Percentiles rank a stretch among this genome's conserved stretches.
Evolutionary conservation across 2,113 vertebrate genomes (phyloP).

Genomic region (Pygoscelis antarcticus): DNA sequence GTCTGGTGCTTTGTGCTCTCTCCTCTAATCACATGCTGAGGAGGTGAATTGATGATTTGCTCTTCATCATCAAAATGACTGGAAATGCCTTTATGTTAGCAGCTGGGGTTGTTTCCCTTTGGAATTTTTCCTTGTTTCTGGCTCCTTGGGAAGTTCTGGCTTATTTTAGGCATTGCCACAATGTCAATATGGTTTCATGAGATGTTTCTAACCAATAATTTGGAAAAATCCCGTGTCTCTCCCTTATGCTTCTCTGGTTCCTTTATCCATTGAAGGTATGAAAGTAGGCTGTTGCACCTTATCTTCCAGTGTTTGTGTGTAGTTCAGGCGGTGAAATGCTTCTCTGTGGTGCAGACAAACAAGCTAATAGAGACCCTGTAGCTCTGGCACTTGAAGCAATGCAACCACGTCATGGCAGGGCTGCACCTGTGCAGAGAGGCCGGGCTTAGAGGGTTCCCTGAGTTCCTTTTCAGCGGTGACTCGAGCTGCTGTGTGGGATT

Average conservation of each 20-base stretch:
- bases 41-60: neutral
- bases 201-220: neutral
- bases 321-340: neutral
- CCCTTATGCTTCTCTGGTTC: neutral
- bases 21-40: neutral
- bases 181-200: neutral
- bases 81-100: neutral
- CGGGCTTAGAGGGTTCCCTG: neutral
- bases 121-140: neutral
- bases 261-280: neutral
- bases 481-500: neutral
- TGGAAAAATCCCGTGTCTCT: neutral
- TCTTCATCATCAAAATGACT: neutral
- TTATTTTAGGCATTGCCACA: neutral
- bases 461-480: neutral
- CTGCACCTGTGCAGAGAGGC: neutral
- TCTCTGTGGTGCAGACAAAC: neutral
- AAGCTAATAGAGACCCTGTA: neutral
- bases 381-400: neutral
- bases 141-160: neutral
- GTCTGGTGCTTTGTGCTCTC: neutral
- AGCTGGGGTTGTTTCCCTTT: neutral
- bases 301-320: neutral
- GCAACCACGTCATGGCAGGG: neutral
- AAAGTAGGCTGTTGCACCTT: neutral